Base-by-base conservation (phyloP, 2,113 vertebrate genomes). In the Hylia prasina region DNA sequence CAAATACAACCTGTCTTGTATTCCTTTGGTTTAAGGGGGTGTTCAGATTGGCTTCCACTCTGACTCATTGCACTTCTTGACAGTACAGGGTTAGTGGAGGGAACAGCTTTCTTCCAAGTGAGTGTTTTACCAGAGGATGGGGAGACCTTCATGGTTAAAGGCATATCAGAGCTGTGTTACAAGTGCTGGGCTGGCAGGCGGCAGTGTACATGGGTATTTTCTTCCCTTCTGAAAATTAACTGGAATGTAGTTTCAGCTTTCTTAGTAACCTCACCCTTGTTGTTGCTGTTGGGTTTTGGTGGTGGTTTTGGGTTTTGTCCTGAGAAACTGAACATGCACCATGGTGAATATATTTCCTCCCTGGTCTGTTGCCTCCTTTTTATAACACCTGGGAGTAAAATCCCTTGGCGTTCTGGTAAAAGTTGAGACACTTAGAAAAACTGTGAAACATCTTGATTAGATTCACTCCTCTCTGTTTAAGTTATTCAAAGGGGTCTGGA, bases 281-380 rank as follows among this genome's bases (percentile, higher is more conserved):
- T 60, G 10, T 24, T 64, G 28, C 14, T 65, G 9, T 72, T 63
- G n/a, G 13, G 1, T 45, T 82, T 79, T 53, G 8, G 10, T 40
- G 35, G 11, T 47, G 4, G 2, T 30, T 33, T 37, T 14, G 9
- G 0, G 0, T 3, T 19, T 58, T 64, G 42, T 6, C 37, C 35
- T 21, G 20, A 31, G 37, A 57, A 93, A 45, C 11, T 15, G 40
- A 44, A 24, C 15, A 56, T 85, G n/a, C 42, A 54, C 28, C 25
- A 37, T 21, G 75, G 33, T 0, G 0, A 79, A 10, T 19, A 13
- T 57, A 27, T 56, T 80, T 25, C 15, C 11, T 90, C 12, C 82
- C 37, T 87, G 30, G 30, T 91, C 50, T 63, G 17, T 58, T 89
- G 21, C 33, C 27, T 93, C 10, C 9, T 78, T 72, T 68, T 56